Evolutionary conservation across 2,888 invertebrate species (phyloP).

Genomic region (Ctena decussata): DNA sequence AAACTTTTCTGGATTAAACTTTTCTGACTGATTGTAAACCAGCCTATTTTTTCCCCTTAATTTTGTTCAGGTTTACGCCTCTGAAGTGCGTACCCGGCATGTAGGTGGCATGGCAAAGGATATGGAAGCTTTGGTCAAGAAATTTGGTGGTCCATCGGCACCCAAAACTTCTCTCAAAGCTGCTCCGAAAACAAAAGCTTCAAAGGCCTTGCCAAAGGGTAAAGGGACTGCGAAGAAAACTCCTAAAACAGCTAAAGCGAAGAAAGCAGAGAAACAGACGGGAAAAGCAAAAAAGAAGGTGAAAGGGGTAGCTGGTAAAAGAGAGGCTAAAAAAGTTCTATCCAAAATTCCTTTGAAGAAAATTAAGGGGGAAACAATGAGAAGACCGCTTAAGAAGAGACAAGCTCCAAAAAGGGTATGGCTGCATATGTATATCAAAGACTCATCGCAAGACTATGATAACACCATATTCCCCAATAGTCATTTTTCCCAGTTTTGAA

Average conservation of each 20-base stretch:
- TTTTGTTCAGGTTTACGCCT: not conserved
- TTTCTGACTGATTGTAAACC: too few relatives aligned
- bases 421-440: too few relatives aligned
- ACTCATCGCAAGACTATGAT: too few relatives aligned
- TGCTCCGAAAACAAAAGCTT: slow-evolving; percentile 15
- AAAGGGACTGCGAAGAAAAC: slow-evolving; percentile 2
- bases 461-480: too few relatives aligned
- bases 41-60: too few relatives aligned
- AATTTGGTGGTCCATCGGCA: not conserved
- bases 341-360: slow-evolving; percentile 2
- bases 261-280: not conserved
- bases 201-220: slow-evolving; percentile 14
- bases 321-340: not conserved
- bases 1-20: not conserved
- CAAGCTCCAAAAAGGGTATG: not conserved
- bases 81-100: not conserved
- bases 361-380: not conserved
- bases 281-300: not conserved
- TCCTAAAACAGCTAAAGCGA: not conserved
- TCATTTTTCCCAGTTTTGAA: too few relatives aligned
- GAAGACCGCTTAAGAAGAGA: not conserved
- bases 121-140: slow-evolving; percentile 8
- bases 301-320: not conserved
- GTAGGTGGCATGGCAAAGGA: slow-evolving; percentile 22
- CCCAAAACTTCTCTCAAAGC: not conserved